These are phyloP conservation scores for Acanthosoma haemorrhoidale DNA, from an alignment of 2,888 invertebrate genomes.

Conservation along the genomic window DNA sequence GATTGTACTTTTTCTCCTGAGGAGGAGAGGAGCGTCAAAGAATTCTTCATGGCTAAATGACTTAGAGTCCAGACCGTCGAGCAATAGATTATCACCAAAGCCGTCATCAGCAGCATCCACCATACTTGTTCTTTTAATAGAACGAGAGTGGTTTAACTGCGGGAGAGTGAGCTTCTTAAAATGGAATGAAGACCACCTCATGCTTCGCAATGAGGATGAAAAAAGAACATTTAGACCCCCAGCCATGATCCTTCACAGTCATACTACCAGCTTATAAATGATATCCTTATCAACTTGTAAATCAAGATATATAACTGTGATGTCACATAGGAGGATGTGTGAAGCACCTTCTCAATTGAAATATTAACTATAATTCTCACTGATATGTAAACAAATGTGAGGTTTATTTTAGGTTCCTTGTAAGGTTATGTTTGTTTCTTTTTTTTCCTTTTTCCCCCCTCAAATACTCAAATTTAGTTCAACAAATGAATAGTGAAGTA, in stretches of 20 bases:
- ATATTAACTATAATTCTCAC: neutral
- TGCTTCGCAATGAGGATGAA: slow-evolving; percentile 2
- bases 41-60: slow-evolving; percentile 26
- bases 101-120: slow-evolving; percentile 4
- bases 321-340: neutral
- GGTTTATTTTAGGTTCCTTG: neutral
- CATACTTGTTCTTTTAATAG: neutral
- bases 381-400: neutral
- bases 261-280: slow-evolving; percentile 16
- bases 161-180: neutral
- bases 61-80: slow-evolving; percentile 16
- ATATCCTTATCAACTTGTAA: slow-evolving; percentile 17
- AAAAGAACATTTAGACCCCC: slow-evolving; percentile 23
- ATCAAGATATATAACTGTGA: neutral
- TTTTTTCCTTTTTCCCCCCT: neutral
- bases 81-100: neutral
- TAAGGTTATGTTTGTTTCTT: neutral
- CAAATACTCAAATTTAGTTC: neutral
- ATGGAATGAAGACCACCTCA: neutral
- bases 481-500: too few relatives aligned
- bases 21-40: slow-evolving; percentile 22
- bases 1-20: slow-evolving; percentile 39
- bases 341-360: neutral
- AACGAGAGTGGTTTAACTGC: neutral
- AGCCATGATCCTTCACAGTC: slow-evolving; percentile 20